Conservation (phyloP, 2,113 vertebrate genomes). For the Cephalopterus ornatus region DNA sequence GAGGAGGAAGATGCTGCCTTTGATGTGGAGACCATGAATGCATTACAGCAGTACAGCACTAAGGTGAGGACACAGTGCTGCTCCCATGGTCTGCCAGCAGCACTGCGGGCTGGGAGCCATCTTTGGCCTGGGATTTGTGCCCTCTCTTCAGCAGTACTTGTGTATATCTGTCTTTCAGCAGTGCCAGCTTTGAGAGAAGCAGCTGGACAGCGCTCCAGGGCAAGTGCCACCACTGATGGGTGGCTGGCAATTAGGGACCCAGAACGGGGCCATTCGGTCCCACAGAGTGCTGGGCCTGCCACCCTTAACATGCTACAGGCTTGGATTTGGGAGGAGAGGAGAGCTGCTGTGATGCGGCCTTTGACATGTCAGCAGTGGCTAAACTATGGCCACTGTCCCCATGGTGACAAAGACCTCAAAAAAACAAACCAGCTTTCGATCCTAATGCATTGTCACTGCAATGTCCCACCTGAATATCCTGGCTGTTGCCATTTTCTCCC, state of each 20-base stretch:
- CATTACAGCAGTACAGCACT: conserved; percentile 68
- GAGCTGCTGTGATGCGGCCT: background rate
- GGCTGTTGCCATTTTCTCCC: background rate
- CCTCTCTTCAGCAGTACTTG: background rate
- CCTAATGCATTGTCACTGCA: background rate
- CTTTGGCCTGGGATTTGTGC: background rate
- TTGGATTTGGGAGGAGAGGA: background rate
- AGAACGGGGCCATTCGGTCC: background rate
- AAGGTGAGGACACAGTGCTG: conserved; percentile 62
- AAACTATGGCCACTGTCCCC: background rate
- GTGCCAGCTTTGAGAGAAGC: background rate
- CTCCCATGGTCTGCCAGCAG: too few species aligned
- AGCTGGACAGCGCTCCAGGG: background rate
- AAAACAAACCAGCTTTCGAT: background rate
- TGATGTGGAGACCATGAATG: conserved; percentile 59
- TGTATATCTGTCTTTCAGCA: background rate
- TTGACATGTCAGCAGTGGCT: background rate
- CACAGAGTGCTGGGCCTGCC: background rate
- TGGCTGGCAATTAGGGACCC: background rate
- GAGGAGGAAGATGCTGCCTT: conserved; percentile 64
- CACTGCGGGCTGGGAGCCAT: too few species aligned
- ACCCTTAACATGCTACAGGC: background rate
- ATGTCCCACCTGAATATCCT: background rate
- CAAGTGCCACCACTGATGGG: background rate
- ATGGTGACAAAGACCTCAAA: background rate